These are phyloP conservation scores for Caenorhabditis sp. DNA, from an alignment of 2,888 invertebrate genomes.

Conservation along the genomic window DNA sequence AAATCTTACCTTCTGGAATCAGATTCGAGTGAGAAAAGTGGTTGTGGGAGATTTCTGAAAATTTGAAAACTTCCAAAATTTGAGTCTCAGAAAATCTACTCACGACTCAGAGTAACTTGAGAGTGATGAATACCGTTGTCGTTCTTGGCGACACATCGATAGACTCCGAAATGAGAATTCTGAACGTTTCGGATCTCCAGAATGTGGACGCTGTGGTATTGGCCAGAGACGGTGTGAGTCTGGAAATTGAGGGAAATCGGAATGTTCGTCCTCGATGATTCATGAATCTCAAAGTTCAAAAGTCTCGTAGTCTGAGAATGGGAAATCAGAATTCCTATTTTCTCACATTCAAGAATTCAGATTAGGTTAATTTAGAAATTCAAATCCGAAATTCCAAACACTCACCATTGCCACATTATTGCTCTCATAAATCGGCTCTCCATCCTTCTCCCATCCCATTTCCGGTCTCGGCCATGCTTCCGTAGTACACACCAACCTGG, in stretches of 20 bases:
- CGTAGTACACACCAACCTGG: slow-evolving; percentile 75
- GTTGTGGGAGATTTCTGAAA: slow-evolving; percentile 60
- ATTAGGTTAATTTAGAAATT: too few relatives aligned
- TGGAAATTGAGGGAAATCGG: slow-evolving; percentile 61
- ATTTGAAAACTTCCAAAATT: neutral
- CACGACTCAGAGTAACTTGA: slow-evolving; percentile 77
- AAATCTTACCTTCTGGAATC: slow-evolving; percentile 55
- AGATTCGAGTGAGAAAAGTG: slow-evolving; percentile 51
- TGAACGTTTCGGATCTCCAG: slow-evolving; percentile 79
- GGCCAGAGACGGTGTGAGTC: slow-evolving; percentile 78
- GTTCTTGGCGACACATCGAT: slow-evolving; percentile 81
- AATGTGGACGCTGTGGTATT: slow-evolving; percentile 79
- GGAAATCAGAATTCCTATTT: too few relatives aligned
- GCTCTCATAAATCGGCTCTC: slow-evolving; percentile 76
- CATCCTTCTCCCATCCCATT: slow-evolving; percentile 80
- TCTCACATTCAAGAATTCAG: neutral
- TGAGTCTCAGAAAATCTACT: slow-evolving; percentile 14
- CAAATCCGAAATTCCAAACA: neutral
- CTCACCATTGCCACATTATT: slow-evolving; percentile 75
- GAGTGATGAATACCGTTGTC: slow-evolving; percentile 81
- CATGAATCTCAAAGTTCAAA: too few relatives aligned
- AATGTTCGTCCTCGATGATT: too few relatives aligned
- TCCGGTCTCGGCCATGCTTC: slow-evolving; percentile 83
- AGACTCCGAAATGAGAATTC: slow-evolving; percentile 76
- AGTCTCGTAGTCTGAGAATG: too few relatives aligned